A percentile compares a stretch with the other conserved stretches of the same genome.
These are phyloP conservation scores for Heliconius sara DNA, from an alignment of 2,888 invertebrate species.

Conservation along the genomic window DNA sequence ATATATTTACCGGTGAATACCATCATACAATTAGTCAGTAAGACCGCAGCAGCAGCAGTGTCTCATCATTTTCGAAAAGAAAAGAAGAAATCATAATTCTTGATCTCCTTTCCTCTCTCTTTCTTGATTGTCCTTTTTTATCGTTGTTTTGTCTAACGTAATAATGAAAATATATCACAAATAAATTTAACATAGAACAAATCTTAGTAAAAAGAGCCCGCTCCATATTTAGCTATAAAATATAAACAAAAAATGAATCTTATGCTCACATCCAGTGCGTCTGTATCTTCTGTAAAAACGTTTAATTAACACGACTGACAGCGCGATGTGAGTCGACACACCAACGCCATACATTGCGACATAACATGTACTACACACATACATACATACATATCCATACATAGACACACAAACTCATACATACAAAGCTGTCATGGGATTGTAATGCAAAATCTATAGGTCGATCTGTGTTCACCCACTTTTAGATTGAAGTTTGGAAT, in stretches of 20 bases:
- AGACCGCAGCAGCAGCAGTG: too few relatives aligned
- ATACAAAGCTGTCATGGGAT: constrained; percentile 32
- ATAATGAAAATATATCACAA: too few relatives aligned
- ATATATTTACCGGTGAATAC: too few relatives aligned
- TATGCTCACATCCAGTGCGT: constrained; percentile 57
- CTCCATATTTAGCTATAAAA: background rate
- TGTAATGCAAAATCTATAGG: constrained; percentile 41
- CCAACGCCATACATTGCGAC: constrained; percentile 54
- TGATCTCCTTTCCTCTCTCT: too few relatives aligned
- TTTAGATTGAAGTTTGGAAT: background rate
- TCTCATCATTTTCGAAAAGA: too few relatives aligned
- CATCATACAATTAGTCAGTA: too few relatives aligned
- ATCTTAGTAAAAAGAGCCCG: background rate
- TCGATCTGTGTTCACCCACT: constrained; percentile 15
- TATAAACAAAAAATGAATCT: background rate
- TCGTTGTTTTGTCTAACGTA: too few relatives aligned
- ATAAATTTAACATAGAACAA: background rate
- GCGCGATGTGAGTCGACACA: constrained; percentile 64
- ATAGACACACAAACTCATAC: background rate
- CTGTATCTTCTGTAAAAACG: constrained; percentile 60
- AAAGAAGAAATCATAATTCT: too few relatives aligned
- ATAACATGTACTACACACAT: constrained; percentile 42
- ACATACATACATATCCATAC: background rate
- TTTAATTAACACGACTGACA: constrained; percentile 83
- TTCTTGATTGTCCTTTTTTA: too few relatives aligned